Evolutionary conservation across 64 coral and sea anemone genomes (phyloP), one percentile per base, ranked within the genome.

Genomic region (Orbicella faveolata): DNA sequence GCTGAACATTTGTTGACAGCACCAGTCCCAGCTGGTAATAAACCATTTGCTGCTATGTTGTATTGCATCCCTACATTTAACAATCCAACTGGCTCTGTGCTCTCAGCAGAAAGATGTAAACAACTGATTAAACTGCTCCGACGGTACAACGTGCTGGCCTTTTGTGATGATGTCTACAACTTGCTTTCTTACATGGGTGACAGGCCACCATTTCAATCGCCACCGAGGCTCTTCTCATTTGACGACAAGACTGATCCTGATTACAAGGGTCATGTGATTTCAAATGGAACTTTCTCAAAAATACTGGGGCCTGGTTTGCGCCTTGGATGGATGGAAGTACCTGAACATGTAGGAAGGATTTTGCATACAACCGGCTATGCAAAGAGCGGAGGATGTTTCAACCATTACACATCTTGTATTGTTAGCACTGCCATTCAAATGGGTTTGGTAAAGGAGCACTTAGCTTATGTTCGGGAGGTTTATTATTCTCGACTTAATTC

Each of bases 131-230:
- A 87, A 84, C 37, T 97, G 20, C 55, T 97, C 23, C 95, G 95
- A 18, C 91, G 88, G 73, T 86, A 94, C 84, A 96, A 94, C 34
- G 76, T 92, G 62, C 88, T 96, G 61, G 95, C 83, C 30, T 41
- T 96, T 36, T 96, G 95, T 88, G 95, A 96, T 91, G 95, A 96
- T 88, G 95, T 96, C 16, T 96, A 96, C 92, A 96, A 96, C 83
- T 77, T 84, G 63, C 75, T 93, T 7, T 93, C 82, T 25, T 96
- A 89, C 75, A 88, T 65, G 39, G 92, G 87, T 34, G 89, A 96
- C 19, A 77, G 74, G 36, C 92, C 89, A 37, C 63, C 80, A 64
- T 83, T 83, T 67, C 20, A 34, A 20, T 6, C 36, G 3, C 82
- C 82, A 51, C 83, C 92, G 48, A 87, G 95, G n/a, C 78, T 96